Percentiles rank a stretch among this genome's conserved stretches.
These are phyloP conservation scores for Ivindomyrus marchei DNA, from an alignment of 2,113 vertebrate genomes.

Conservation along the genomic window DNA sequence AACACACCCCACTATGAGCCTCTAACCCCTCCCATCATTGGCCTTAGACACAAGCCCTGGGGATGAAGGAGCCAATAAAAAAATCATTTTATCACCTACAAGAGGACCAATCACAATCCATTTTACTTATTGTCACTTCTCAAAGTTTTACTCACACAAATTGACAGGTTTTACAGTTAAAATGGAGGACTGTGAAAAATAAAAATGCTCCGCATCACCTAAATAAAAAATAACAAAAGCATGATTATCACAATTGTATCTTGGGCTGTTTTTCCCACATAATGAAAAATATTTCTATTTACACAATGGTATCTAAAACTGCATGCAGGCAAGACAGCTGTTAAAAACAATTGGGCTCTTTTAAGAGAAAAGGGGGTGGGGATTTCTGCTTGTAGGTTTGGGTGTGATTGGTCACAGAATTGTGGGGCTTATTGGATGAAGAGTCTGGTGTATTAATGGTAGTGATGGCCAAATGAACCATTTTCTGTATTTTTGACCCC, in stretches of 20 bases:
- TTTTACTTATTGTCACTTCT: conserved; percentile 61
- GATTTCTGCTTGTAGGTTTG: conserved; percentile 40
- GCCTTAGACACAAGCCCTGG: conserved; percentile 33
- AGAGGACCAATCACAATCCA: conserved; percentile 63
- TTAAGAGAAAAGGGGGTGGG: conserved; percentile 18
- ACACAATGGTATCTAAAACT: conserved; percentile 59
- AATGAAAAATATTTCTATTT: conserved; percentile 57
- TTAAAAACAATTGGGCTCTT: conserved; percentile 36
- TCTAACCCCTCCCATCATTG: neutral
- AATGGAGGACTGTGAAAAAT: conserved; percentile 45
- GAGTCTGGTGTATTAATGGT: neutral
- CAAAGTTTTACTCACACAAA: conserved; percentile 48
- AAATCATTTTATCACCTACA: conserved; percentile 71
- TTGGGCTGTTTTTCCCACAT: conserved; percentile 49
- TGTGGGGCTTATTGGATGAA: neutral
- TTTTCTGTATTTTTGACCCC: too few species aligned
- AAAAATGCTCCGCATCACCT: conserved; percentile 39
- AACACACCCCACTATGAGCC: neutral
- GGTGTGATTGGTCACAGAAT: neutral
- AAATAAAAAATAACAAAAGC: conserved; percentile 51
- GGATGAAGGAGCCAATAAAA: conserved; percentile 35
- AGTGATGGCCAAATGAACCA: too few species aligned
- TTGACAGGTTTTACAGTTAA: conserved; percentile 52
- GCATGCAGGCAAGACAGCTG: conserved; percentile 62
- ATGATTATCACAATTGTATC: conserved; percentile 47